Evolutionary conservation across 2,888 invertebrate genomes (phyloP).

Genomic region (Spatulosminthurus flaviceps): DNA sequence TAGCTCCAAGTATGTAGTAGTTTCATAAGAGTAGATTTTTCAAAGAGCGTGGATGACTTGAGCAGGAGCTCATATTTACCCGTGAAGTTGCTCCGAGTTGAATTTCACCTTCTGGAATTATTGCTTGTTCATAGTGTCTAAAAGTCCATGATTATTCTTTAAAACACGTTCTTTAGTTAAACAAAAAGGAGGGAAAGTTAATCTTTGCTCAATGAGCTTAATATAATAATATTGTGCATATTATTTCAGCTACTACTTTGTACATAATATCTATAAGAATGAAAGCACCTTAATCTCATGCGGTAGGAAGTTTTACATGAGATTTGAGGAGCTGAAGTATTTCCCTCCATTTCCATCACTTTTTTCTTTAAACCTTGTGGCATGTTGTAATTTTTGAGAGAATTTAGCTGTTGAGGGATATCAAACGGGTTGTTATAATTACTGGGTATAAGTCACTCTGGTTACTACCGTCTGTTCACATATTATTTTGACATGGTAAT

Average conservation of each 20-base stretch:
- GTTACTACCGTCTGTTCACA: background rate
- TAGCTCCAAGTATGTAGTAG: too few species aligned
- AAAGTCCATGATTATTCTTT: background rate
- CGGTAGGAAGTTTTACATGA: too few species aligned
- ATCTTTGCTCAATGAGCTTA: background rate
- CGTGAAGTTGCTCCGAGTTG: background rate
- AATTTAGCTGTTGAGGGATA: background rate
- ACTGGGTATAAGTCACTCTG: background rate
- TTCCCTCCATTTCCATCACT: background rate
- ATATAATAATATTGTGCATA: background rate
- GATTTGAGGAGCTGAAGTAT: too few species aligned
- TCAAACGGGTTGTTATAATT: conserved; percentile 11
- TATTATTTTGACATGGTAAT: conserved; percentile 1
- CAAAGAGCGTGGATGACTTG: too few species aligned
- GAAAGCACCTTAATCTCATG: too few species aligned
- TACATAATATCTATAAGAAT: too few species aligned
- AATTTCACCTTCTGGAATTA: conserved; percentile 24
- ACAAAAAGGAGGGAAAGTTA: background rate
- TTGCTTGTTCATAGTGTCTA: background rate
- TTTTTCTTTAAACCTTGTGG: background rate
- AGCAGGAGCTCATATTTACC: conserved; percentile 10
- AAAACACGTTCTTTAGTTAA: conserved; percentile 4
- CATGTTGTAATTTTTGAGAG: background rate
- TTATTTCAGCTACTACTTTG: too few species aligned
- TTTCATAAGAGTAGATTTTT: too few species aligned